These are phyloP conservation scores for Paramormyrops kingsleyae DNA, from an alignment of 2,113 vertebrate species.

Conservation along the genomic window DNA sequence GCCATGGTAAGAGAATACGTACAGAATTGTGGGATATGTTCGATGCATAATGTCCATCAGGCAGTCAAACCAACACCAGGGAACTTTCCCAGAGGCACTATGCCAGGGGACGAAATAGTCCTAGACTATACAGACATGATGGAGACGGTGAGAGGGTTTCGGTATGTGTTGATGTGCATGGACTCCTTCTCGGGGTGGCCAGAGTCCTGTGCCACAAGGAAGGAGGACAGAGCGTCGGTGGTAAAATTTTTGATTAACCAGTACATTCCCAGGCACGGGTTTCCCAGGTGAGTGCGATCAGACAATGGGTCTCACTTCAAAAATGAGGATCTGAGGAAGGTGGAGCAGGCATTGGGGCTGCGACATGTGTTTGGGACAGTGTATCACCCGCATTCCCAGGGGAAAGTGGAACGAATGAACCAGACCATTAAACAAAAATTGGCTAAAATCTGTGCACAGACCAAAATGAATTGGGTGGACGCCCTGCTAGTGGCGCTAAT, in stretches of 20 bases:
- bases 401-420: not conserved
- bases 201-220: not conserved
- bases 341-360: not conserved
- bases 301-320: not conserved
- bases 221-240: not conserved
- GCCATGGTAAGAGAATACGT: not conserved
- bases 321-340: not conserved
- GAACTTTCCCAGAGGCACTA: not conserved
- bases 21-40: not conserved
- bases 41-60: too few species aligned
- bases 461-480: constrained; percentile 8
- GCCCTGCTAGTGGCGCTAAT: not conserved
- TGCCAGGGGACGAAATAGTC: not conserved
- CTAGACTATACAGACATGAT: not conserved
- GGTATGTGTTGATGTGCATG: not conserved
- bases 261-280: not conserved
- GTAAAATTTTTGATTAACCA: not conserved
- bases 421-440: not conserved
- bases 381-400: not conserved
- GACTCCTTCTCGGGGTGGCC: not conserved
- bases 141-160: not conserved
- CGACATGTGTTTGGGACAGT: not conserved
- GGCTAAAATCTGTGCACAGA: not conserved
- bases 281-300: not conserved
- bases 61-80: not conserved